Conservation (phyloP, 2,113 vertebrate species). For the Spea bombifrons region DNA sequence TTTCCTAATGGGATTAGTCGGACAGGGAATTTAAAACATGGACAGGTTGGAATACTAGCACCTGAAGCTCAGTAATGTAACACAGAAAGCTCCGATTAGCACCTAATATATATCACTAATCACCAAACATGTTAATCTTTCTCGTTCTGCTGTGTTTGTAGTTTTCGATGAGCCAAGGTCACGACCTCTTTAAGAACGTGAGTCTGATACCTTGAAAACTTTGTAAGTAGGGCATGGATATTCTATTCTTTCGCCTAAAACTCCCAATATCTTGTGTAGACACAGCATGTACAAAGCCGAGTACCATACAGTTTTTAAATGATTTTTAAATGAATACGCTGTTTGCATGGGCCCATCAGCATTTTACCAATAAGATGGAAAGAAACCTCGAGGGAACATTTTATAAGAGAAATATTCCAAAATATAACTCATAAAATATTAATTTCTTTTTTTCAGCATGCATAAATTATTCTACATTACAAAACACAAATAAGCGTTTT, state of each 20-base stretch:
- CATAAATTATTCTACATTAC: not conserved
- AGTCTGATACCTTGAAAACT: not conserved
- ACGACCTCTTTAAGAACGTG: not conserved
- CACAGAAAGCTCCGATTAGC: slow-evolving; percentile 52
- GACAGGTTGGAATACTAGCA: slow-evolving; percentile 61
- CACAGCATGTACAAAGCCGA: no score
- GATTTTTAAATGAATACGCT: no score
- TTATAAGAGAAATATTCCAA: not conserved
- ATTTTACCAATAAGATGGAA: not conserved
- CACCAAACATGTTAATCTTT: slow-evolving; percentile 12
- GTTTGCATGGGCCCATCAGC: not conserved
- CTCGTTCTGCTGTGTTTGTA: slow-evolving; percentile 16
- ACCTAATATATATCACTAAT: slow-evolving; percentile 33
- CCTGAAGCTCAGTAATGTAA: slow-evolving; percentile 57
- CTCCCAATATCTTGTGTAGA: no score
- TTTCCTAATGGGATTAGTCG: slow-evolving; percentile 75
- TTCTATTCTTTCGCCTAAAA: not conserved
- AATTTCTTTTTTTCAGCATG: not conserved
- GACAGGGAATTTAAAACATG: slow-evolving; percentile 63
- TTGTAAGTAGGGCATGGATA: not conserved
- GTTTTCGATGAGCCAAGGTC: not conserved
- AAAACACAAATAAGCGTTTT: not conserved
- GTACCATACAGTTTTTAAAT: no score
- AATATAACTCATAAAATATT: not conserved
- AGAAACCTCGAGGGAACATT: no score